Conservation (phyloP, 92 coral and sea anemone species). For the Parazoanthus darwini region DNA sequence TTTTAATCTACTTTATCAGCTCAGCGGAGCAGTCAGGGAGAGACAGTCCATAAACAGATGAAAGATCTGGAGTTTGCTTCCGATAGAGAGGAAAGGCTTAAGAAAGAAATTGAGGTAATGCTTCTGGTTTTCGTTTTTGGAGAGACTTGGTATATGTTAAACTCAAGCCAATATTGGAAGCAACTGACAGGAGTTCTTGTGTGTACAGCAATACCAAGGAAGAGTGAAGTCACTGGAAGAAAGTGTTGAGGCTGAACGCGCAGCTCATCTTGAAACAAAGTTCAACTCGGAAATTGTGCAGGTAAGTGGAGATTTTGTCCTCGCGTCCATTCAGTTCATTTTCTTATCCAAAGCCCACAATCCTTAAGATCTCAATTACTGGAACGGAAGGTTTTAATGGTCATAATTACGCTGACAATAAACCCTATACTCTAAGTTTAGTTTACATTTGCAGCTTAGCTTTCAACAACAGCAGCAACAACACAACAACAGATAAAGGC, state of each 20-base stretch:
- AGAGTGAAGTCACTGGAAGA: constrained; percentile 92
- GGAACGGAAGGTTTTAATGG: too few species aligned
- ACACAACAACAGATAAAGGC: too few species aligned
- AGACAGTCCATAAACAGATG: constrained; percentile 87
- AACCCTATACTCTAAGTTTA: too few species aligned
- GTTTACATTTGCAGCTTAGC: too few species aligned
- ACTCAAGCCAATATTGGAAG: too few species aligned
- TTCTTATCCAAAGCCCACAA: not conserved
- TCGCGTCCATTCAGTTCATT: not conserved
- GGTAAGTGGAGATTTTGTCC: constrained; percentile 43
- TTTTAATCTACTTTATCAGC: constrained; percentile 39
- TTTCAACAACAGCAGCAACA: too few species aligned
- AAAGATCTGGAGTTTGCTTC: constrained; percentile 90
- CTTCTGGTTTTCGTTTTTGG: not conserved
- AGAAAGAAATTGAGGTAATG: constrained; percentile 89
- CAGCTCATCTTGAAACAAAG: constrained; percentile 97
- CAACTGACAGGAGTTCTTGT: not conserved
- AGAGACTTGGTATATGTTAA: not conserved
- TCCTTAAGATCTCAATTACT: not conserved
- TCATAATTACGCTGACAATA: too few species aligned
- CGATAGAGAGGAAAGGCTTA: constrained; percentile 87
- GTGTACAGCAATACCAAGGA: constrained; percentile 86
- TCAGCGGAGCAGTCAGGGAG: constrained; percentile 91
- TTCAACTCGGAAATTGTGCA: constrained; percentile 96
- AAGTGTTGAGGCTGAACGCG: constrained; percentile 94